Base-by-base conservation (phyloP, 2,888 invertebrate genomes). In the Apantesis nais region DNA sequence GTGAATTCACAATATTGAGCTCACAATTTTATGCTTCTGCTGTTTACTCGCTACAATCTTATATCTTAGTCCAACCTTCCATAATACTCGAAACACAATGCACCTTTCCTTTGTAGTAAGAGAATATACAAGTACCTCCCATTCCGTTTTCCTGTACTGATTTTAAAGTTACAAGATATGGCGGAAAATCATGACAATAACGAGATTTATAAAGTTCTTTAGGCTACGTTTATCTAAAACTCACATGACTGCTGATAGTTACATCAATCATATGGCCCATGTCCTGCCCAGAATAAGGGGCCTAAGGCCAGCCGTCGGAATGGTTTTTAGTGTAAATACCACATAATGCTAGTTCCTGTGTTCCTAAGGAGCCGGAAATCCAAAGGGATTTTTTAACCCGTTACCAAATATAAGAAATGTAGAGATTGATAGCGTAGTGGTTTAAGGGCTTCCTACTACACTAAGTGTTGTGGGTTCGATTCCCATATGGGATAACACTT, bases 11-110 rank as follows among this genome's bases (percentile, higher is more conserved):
- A 8, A 22, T 19, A 44, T 19, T 44, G 0, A 48, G 0, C 1
- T 5, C 19, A 48, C 8, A 7, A 19, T 52, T n/a, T n/a, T n/a
- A 19, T 2, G 4, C 7, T 11, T 48, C 29, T n/a, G n/a, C 65
- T 12, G 0, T 31, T 31, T 41, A 37, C 31, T 29, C 52, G 67
- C 61, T 37, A 11, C 66, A 22, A 61, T 25, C 44, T 48, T 52
- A 31, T 78, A 8, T 52, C 73, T 81, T 78, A 70, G 2, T 66
- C 84, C 79, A 75, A 5, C 34, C 77, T 78, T 80, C 80, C 76
- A 85, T 83, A 84, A 83, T 87, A 87, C 90, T 89, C 82, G 84
- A 88, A 88, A 87, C 87, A 90, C 89, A 90, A 90, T 88, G 84
- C 83, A 81, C 75, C 82, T 80, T 82, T 85, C 83, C 88, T 89